A percentile compares a stretch with the other conserved stretches of the same genome.
Conservation (phyloP, 2,888 invertebrate genomes). For the Autographa gamma region DNA sequence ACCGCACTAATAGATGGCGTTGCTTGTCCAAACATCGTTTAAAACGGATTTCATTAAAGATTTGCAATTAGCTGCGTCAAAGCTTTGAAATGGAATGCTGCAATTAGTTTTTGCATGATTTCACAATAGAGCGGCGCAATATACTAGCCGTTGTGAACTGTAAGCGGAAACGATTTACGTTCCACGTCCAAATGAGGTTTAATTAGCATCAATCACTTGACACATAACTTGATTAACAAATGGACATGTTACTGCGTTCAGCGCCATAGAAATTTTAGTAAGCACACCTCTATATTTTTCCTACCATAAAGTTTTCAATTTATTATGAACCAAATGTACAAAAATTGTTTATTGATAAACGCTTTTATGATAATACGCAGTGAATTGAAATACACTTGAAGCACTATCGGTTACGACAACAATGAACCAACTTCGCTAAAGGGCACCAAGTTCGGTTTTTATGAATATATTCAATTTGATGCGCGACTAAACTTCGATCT, state of each 20-base stretch:
- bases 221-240: conserved; percentile 32
- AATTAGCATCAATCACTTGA: conserved; percentile 58
- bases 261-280: not conserved
- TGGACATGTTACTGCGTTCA: not conserved
- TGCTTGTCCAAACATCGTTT: too few relatives aligned
- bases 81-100: conserved; percentile 40
- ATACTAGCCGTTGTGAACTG: conserved; percentile 29
- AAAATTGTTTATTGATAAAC: conserved; percentile 32
- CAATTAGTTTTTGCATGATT: conserved; percentile 54
- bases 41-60: conserved; percentile 6
- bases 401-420: conserved; percentile 63
- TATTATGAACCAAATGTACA: conserved; percentile 37
- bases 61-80: conserved; percentile 16
- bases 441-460: conserved; percentile 63
- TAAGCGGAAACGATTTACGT: conserved; percentile 47
- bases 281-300: not conserved
- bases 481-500: conserved; percentile 69
- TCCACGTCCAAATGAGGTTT: conserved; percentile 55
- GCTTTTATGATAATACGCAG: conserved; percentile 35
- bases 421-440: conserved; percentile 64
- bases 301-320: conserved; percentile 9
- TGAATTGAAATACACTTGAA: conserved; percentile 49
- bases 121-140: conserved; percentile 47
- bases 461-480: conserved; percentile 77
- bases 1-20: too few relatives aligned